Percentiles rank a stretch among this genome's conserved stretches.
Evolutionary conservation across 2,888 invertebrate genomes (phyloP).

Genomic region (Ormyrus labotus): DNA sequence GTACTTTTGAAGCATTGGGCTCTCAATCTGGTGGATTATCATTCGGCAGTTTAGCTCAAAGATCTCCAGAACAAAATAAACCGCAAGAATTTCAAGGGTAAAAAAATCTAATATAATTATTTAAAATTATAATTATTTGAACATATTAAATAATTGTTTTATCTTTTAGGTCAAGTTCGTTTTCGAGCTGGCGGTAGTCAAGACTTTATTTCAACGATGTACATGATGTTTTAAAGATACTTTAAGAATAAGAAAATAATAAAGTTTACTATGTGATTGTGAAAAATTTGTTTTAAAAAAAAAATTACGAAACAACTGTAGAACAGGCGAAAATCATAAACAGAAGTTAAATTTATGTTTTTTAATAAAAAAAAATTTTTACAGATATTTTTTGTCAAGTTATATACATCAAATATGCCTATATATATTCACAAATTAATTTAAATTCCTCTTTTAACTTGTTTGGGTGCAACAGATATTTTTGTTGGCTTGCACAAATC

Average conservation of each 20-base stretch:
- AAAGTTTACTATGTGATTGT: conserved; percentile 11
- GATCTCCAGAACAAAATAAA: conserved; percentile 66
- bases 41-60: conserved; percentile 68
- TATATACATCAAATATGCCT: conserved; percentile 11
- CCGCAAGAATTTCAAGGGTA: conserved; percentile 70
- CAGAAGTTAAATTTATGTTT: conserved; percentile 3
- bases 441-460: conserved; percentile 88
- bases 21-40: conserved; percentile 66
- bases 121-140: not conserved
- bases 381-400: conserved; percentile 18
- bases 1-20: conserved; percentile 71
- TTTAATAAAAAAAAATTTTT: conserved; percentile 32
- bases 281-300: conserved; percentile 2
- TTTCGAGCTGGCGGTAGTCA: conserved; percentile 70
- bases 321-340: conserved; percentile 7
- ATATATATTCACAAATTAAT: not conserved
- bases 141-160: conserved; percentile 1
- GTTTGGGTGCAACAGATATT: conserved; percentile 91
- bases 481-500: conserved; percentile 92
- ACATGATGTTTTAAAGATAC: conserved; percentile 21
- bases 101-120: conserved; percentile 45
- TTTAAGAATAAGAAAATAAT: conserved; percentile 35
- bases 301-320: conserved; percentile 21
- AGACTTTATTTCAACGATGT: not conserved
- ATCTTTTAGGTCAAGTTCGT: conserved; percentile 70